phyloP scores from a whole-genome alignment of 2,888 invertebrate species.

The Trichopoda pennipes region DNA sequence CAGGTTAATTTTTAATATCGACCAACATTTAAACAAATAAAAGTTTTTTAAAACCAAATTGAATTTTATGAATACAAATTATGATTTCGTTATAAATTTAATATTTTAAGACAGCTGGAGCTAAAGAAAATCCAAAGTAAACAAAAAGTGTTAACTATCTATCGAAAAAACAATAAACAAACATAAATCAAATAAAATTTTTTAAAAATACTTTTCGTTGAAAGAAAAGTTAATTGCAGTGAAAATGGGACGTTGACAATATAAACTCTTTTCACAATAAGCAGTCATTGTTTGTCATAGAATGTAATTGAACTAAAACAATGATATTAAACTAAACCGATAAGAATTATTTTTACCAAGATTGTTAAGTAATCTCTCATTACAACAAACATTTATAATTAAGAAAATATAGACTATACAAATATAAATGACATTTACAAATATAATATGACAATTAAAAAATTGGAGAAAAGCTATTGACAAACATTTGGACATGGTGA shows the following conservation, averaged over 20 bases:
- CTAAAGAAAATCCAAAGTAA: constrained; percentile 6
- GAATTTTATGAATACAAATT: background rate
- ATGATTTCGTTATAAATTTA: background rate
- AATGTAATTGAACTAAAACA: too few relatives aligned
- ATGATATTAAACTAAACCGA: background rate
- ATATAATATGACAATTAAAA: background rate
- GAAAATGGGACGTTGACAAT: too few relatives aligned
- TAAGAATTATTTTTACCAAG: too few relatives aligned
- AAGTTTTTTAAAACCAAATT: constrained; percentile 21
- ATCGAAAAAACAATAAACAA: background rate
- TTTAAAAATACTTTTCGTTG: too few relatives aligned
- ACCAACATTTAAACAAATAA: background rate
- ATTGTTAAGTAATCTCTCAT: too few relatives aligned
- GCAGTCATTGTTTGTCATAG: too few relatives aligned
- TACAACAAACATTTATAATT: constrained; percentile 13
- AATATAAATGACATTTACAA: background rate
- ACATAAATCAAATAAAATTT: background rate
- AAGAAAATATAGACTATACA: background rate
- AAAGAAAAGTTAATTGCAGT: too few relatives aligned
- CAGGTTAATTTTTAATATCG: constrained; percentile 15
- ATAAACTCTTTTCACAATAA: too few relatives aligned
- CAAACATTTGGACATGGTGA: background rate
- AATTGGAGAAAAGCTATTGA: background rate
- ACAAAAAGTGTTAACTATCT: background rate
- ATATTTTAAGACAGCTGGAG: constrained; percentile 31